Base-by-base conservation (phyloP, 2,113 vertebrate species). In the Callionymus lyra region DNA sequence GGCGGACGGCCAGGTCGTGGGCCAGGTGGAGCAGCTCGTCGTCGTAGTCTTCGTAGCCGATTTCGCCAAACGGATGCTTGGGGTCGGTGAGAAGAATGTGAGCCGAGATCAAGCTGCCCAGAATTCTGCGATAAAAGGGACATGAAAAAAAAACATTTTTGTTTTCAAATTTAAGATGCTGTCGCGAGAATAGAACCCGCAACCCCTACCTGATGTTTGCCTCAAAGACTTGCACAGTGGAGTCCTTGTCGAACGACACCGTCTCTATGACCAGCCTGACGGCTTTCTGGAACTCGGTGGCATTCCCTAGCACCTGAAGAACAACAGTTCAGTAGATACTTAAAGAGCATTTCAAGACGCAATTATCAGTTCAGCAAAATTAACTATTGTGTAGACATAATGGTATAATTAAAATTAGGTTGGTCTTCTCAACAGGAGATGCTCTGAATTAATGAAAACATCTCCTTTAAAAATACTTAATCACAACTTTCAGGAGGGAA, bases 201-300 rank as follows among this genome's bases (percentile, higher is more conserved):
- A n/a, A n/a, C n/a, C 2, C 6, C 16, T 80, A 98, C 95, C 95
- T 93, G 74, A 99, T 98, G 6, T 93, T 99, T 44, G 92, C 94
- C 72, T 99, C 96, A 61, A 99, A 99, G 37, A 98, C 94, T 48
- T 99, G 96, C 31, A 99, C 94, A 0, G 96, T 99, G 6, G 96
- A 98, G 70, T 99, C 90, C 76, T 89, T 97, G 74, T 99, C 94
- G 79, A 99, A 99, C 6, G 94, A 97, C 15, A 99, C 94, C 0
- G 92, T 99, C 65, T 93, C 84, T 63, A 98, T 98, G 59, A 99
- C 96, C 74, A 99, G 71, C 62, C 84, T 92, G 58, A 98, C 96
- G 1, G 96, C 96, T 70, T 84, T 91, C 76, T 90, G 91, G 78
- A 99, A 99, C 68, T 99, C 94, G 0, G 92, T 88, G 49, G 91